Evolutionary conservation across 2,888 invertebrate genomes (phyloP).

Genomic region (Ophioninae sp.): DNA sequence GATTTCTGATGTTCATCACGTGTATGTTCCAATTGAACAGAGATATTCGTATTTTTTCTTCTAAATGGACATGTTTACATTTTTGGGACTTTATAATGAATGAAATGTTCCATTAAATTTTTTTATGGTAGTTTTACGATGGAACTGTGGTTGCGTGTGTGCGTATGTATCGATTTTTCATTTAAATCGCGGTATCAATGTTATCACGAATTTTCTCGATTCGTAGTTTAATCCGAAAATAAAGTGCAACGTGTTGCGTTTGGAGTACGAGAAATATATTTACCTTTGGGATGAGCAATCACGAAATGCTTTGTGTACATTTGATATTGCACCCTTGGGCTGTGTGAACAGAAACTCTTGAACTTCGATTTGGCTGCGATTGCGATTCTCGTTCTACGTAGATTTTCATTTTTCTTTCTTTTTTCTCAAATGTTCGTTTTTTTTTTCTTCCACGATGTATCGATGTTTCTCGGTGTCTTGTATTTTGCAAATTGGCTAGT

Average conservation of each 20-base stretch:
- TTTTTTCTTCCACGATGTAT: neutral
- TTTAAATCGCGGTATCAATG: too few species aligned
- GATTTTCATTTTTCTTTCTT: neutral
- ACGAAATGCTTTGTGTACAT: neutral
- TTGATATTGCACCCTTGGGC: neutral
- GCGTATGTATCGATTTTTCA: too few species aligned
- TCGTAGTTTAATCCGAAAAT: neutral
- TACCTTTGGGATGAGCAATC: too few species aligned
- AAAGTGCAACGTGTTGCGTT: too few species aligned
- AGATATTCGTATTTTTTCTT: neutral
- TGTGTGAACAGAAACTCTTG: neutral
- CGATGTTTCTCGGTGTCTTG: neutral
- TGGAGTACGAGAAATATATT: too few species aligned
- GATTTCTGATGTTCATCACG: neutral
- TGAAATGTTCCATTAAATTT: neutral
- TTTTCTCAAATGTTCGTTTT: too few species aligned
- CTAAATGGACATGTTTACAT: neutral
- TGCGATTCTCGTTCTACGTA: neutral
- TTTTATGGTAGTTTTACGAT: too few species aligned
- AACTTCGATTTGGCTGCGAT: conserved; percentile 5
- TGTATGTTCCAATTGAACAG: neutral
- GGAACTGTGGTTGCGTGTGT: too few species aligned
- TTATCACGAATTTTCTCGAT: too few species aligned
- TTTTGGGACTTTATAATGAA: neutral
- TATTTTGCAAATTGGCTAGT: neutral